Base-by-base conservation (phyloP, 2,888 invertebrate genomes). In the Camponotus fellah region DNA sequence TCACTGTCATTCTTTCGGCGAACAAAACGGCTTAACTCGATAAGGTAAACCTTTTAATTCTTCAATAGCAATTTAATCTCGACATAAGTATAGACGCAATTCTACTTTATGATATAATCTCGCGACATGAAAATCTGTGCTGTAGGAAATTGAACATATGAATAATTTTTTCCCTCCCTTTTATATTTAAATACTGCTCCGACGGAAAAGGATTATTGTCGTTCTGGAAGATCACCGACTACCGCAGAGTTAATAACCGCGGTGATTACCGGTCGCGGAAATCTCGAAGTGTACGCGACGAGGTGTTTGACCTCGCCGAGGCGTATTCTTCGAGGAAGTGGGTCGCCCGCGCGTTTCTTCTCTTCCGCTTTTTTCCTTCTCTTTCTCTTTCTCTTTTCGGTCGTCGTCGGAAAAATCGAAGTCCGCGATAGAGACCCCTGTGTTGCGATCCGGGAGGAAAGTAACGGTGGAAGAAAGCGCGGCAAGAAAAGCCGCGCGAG, bases 271-370 rank as follows among this genome's bases (percentile, higher is more conserved):
- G 46, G 71, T 49, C 69, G 71, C 46, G 46, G 71, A 71, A 80
- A 80, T 80, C 79, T 46, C 79, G 8, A 71, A 69, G 79, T 71
- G 71, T 69, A 53, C 79, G 69, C 79, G 60, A 34, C 34, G 79
- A n/a, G 71, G 79, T 80, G 58, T 58, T 58, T 46, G 43, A 80
- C 79, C 79, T 37, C 60, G 60, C 37, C 69, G 60, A 17, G 60
- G 60, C 21, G 79, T 80, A 71, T 60, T 80, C 60, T 71, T 69
- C 60, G 71, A 5, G 34, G 21, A 80, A 80, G 37, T 80, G 71
- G 79, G 79, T 80, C 79, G 68, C 43, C 6, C n/a, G n/a, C 17
- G 34, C 43, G 10, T 60, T 71, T 77, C 66, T 66, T 40, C 62
- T 53, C n/a, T 53, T 53, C 17, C 5, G 49, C 14, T 46, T 65